These are phyloP conservation scores for Pangasius larnaudii DNA, from an alignment of 2,797 vertebrate species.

Conservation along the genomic window DNA sequence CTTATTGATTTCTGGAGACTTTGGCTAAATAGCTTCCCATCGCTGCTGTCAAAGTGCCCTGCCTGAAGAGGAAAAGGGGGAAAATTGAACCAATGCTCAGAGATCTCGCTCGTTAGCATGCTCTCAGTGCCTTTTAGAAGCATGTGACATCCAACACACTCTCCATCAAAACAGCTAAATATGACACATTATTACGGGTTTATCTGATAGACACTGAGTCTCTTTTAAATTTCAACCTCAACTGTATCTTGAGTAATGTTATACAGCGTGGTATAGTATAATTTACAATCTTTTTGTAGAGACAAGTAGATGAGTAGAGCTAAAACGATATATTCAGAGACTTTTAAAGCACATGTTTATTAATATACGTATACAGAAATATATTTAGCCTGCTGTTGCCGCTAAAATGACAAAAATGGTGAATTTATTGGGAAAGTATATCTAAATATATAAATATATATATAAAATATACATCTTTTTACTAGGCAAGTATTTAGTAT, in stretches of 20 bases:
- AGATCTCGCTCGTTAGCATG: conserved; percentile 57
- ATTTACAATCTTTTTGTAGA: neutral
- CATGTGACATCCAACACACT: conserved; percentile 47
- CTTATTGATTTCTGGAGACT: conserved; percentile 65
- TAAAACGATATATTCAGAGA: neutral
- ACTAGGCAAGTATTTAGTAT: neutral
- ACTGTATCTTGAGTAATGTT: neutral
- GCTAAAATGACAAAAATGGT: neutral
- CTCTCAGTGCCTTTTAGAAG: conserved; percentile 49
- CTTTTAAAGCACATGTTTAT: neutral
- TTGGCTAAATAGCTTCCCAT: conserved; percentile 57
- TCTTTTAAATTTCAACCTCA: neutral
- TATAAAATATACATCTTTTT: neutral
- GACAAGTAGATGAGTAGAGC: neutral
- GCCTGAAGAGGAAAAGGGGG: conserved; percentile 48
- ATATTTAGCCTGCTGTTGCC: neutral
- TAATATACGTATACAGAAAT: neutral
- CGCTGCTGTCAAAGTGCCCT: conserved; percentile 57
- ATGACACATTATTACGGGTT: neutral
- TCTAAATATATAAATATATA: neutral
- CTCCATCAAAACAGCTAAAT: neutral
- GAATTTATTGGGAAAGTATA: neutral
- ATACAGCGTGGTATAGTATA: neutral
- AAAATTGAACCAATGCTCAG: conserved; percentile 61
- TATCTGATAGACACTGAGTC: neutral